Conservation (phyloP, 2,888 invertebrate genomes). For the Andrena haemorrhoa region DNA sequence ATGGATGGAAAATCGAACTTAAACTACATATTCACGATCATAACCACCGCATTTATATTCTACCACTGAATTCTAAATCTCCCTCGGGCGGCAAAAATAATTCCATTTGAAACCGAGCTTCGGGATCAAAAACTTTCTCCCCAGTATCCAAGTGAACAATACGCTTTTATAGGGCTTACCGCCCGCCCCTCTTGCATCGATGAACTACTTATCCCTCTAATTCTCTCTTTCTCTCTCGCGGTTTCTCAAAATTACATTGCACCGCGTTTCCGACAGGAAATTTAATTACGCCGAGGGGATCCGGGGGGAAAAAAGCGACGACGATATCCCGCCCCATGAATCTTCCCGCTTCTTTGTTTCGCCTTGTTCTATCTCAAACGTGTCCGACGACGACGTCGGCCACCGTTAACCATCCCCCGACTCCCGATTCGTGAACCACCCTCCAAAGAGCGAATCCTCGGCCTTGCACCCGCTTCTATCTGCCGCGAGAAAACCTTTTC, state of each 20-base stretch:
- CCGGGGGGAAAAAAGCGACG: slow-evolving; percentile 7
- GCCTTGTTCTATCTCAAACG: background rate
- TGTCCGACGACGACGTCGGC: slow-evolving; percentile 4
- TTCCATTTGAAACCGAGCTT: slow-evolving; percentile 34
- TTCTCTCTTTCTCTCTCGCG: background rate
- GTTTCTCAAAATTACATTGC: slow-evolving; percentile 21
- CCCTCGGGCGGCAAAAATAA: slow-evolving; percentile 16
- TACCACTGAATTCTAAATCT: slow-evolving; percentile 1
- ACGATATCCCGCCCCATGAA: slow-evolving; percentile 12
- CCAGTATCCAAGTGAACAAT: slow-evolving; percentile 5
- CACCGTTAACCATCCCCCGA: slow-evolving; percentile 27
- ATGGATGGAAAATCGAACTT: background rate
- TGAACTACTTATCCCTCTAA: background rate
- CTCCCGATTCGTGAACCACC: slow-evolving; percentile 26
- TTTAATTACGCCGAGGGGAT: slow-evolving; percentile 37
- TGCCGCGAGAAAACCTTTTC: slow-evolving; percentile 44
- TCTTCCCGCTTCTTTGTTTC: slow-evolving; percentile 32
- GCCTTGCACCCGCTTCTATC: slow-evolving; percentile 19
- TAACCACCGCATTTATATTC: background rate
- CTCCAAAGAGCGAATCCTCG: slow-evolving; percentile 7
- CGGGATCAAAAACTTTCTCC: slow-evolving; percentile 1
- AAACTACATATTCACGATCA: slow-evolving; percentile 1
- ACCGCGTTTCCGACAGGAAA: slow-evolving; percentile 2
- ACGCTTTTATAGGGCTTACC: background rate
- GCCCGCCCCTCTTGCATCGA: background rate